Evolutionary conservation across 1,140 invertebrate genomes (phyloP).

Genomic region (Drosophila sucinea): DNA sequence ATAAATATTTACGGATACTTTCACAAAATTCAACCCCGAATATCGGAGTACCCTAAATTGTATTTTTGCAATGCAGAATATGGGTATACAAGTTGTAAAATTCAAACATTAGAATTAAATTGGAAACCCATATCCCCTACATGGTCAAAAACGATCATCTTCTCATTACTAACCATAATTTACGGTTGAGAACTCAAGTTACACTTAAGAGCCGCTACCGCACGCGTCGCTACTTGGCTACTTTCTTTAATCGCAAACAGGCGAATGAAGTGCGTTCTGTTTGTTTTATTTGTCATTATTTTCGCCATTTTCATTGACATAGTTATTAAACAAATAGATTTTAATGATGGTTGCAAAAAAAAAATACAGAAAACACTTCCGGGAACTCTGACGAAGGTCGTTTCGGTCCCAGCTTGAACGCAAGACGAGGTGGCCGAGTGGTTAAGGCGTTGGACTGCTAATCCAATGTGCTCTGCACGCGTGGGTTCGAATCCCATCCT

Average conservation of each 20-base stretch:
- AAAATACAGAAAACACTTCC: conserved; percentile 1
- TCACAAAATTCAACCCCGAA: neutral
- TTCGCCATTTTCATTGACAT: conserved; percentile 57
- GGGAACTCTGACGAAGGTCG: conserved; percentile 41
- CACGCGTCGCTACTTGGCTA: conserved; percentile 56
- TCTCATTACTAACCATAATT: conserved; percentile 1
- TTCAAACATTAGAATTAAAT: neutral
- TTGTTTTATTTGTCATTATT: conserved; percentile 23
- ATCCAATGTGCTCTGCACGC: conserved; percentile 89
- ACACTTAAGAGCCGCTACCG: conserved; percentile 41
- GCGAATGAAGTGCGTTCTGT: conserved; percentile 18
- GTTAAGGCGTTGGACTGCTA: conserved; percentile 95
- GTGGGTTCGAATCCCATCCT: conserved; percentile 95
- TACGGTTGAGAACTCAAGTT: conserved; percentile 26
- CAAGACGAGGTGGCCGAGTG: conserved; percentile 93
- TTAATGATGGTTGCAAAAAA: conserved; percentile 6
- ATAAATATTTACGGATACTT: conserved; percentile 9
- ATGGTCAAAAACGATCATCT: neutral
- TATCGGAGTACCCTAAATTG: neutral
- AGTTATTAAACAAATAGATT: conserved; percentile 46
- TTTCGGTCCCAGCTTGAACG: conserved; percentile 33
- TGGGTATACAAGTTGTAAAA: neutral
- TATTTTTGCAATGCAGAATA: neutral
- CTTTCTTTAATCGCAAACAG: conserved; percentile 61
- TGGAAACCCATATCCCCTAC: conserved; percentile 12